Conservation (phyloP, 2,113 vertebrate species). For the Mesoclemmys tuberculata region DNA sequence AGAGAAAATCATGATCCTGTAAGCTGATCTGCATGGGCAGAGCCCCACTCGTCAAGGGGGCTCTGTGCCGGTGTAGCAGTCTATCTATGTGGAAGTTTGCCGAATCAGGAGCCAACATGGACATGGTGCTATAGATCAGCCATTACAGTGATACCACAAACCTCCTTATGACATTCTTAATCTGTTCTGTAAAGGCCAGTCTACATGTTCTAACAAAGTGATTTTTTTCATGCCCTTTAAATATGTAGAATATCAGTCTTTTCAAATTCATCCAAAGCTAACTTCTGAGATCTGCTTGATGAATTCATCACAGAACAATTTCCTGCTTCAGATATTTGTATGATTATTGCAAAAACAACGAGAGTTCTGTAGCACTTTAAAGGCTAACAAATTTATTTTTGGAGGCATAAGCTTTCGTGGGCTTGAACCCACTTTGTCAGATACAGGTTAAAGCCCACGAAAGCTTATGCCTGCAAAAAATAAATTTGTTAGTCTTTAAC, state of each 20-base stretch:
- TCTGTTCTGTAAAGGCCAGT: slow-evolving; percentile 7
- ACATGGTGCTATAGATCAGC: not conserved
- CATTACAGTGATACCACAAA: not conserved
- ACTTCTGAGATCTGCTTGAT: not conserved
- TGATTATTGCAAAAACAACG: no score
- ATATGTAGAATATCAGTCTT: slow-evolving; percentile 51
- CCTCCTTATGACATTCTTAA: not conserved
- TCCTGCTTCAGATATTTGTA: slow-evolving; percentile 34
- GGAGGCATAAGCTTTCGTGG: no score
- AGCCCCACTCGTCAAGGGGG: not conserved
- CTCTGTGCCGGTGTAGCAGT: not conserved
- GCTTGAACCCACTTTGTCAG: no score
- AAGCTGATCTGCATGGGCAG: not conserved
- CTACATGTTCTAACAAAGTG: slow-evolving; percentile 47
- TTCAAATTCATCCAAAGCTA: slow-evolving; percentile 54
- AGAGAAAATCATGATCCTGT: not conserved
- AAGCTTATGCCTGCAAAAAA: no score
- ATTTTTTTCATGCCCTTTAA: slow-evolving; percentile 49
- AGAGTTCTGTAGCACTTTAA: no score
- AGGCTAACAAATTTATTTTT: no score
- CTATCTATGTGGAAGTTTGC: not conserved
- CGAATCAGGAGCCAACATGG: not conserved
- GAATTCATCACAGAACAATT: not conserved
- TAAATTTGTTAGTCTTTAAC: no score
- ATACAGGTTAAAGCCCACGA: no score